Percentiles rank a stretch among this genome's conserved stretches.
These are phyloP conservation scores for Monopterus albus DNA, from an alignment of 2,113 vertebrate species.

Conservation along the genomic window DNA sequence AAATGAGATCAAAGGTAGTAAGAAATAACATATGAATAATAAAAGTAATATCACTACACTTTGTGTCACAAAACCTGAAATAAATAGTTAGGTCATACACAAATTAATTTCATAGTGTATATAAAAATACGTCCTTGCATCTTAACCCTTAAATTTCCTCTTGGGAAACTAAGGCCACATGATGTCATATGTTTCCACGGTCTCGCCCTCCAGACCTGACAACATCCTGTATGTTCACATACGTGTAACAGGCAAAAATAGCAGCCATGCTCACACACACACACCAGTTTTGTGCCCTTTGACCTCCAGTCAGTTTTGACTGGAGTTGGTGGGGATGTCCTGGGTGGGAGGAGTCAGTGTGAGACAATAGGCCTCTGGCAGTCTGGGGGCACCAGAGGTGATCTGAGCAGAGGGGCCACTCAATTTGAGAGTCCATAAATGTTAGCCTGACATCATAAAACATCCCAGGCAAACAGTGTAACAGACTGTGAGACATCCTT, in stretches of 20 bases:
- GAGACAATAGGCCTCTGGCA: slow-evolving; percentile 67
- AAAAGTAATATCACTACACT: too few species aligned
- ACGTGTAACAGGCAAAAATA: slow-evolving; percentile 61
- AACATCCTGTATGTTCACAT: slow-evolving; percentile 33
- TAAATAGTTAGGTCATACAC: not conserved
- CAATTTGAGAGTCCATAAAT: slow-evolving; percentile 27
- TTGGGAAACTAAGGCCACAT: not conserved
- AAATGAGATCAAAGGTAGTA: too few species aligned
- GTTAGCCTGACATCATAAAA: not conserved
- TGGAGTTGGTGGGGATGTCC: slow-evolving; percentile 30
- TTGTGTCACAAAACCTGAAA: not conserved
- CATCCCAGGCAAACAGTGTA: not conserved
- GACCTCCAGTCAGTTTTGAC: slow-evolving; percentile 51
- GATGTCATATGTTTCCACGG: slow-evolving; percentile 57
- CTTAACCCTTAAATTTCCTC: not conserved
- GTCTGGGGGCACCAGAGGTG: slow-evolving; percentile 27
- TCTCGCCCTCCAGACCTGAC: slow-evolving; percentile 40
- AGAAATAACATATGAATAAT: too few species aligned
- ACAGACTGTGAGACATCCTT: not conserved
- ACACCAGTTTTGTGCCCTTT: slow-evolving; percentile 35
- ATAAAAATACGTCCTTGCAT: not conserved
- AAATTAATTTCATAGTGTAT: too few species aligned
- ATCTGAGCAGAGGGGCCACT: slow-evolving; percentile 46
- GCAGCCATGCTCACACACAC: slow-evolving; percentile 4
- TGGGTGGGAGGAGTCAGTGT: slow-evolving; percentile 44